Evolutionary conservation across 2,797 vertebrate genomes (phyloP).

Genomic region (Syndactyla subalaris): DNA sequence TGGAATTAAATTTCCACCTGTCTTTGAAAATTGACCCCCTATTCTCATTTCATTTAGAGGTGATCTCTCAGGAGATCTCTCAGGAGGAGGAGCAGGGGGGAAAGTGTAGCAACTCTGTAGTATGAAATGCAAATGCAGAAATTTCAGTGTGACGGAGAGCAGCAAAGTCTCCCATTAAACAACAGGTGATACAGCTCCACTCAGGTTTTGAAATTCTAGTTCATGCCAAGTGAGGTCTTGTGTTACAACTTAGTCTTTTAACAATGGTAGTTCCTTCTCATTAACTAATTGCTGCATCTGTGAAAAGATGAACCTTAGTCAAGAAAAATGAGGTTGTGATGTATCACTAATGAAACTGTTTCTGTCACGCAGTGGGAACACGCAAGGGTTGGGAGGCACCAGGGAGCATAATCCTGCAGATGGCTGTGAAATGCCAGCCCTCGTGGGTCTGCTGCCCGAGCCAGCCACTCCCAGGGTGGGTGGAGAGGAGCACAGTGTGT

Average conservation of each 20-base stretch:
- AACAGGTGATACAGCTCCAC: neutral
- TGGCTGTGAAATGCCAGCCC: neutral
- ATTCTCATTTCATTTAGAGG: neutral
- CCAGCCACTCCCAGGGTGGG: accelerated
- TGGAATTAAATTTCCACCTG: conserved; percentile 3
- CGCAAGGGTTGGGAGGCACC: accelerated
- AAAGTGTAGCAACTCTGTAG: neutral
- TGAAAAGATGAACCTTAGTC: conserved; percentile 31
- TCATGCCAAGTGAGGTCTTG: neutral
- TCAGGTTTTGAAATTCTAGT: conserved; percentile 15
- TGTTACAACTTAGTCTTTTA: conserved; percentile 5
- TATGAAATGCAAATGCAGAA: neutral
- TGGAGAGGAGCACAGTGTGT: accelerated
- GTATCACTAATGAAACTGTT: neutral
- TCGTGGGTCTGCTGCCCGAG: accelerated
- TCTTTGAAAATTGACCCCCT: neutral
- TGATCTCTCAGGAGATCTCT: neutral
- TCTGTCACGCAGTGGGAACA: accelerated
- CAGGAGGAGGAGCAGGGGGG: neutral
- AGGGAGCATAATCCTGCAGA: neutral
- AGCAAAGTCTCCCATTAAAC: neutral
- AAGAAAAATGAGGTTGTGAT: conserved; percentile 25
- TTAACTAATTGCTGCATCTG: conserved; percentile 3
- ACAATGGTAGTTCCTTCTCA: neutral
- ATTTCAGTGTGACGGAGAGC: neutral